Evolutionary conservation across 2,888 invertebrate genomes (phyloP), one percentile per base, ranked within the genome.

Genomic region (Parnassius apollo): DNA sequence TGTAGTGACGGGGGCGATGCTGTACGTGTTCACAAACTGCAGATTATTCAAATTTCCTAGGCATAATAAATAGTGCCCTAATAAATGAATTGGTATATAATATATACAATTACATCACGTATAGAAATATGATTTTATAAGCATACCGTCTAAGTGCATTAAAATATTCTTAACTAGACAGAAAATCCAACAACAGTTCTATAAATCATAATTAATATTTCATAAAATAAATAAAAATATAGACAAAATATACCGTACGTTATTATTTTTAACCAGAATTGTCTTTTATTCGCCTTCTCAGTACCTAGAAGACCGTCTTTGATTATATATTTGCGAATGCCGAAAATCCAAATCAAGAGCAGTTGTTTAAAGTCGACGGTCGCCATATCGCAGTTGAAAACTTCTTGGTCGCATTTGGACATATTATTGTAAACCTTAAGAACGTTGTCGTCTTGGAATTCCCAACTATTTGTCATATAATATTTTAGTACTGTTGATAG

Each of bases 371-470:
- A 4, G 22, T 60, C 42, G 1, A 60, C 22, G n/a, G 49, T 60
- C 3, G 49, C 60, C 13, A 60, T 55, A 49, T 60, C 50, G 10
- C 60, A 60, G 44, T 55, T 55, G n/a, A 60, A 60, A 2, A 55
- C 42, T 4, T 44, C 22, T 2, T 49, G 54, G 8, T 60, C 60
- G 9, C n/a, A 25, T 44, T 42, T 49, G 7, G 54, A 54, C 25
- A 60, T 42, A 10, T 18, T 60, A 42, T 59, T 48, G 3, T 46
- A 42, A 3, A 54, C 12, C 3, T 48, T 18, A 2, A 59, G 54
- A 42, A 49, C 55, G 25, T 60, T 60, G 11, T 60, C 25, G 42
- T 60, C 60, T 18, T 60, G 35, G 11, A 60, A 60, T n/a, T 60
- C 12, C 54, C 54, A 60, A 10, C 44, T 48, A n/a, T 55, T 60